Evolutionary conservation across 2,113 vertebrate species (phyloP), one percentile per base, ranked within the genome.

Genomic region (Pachyramphus minor): DNA sequence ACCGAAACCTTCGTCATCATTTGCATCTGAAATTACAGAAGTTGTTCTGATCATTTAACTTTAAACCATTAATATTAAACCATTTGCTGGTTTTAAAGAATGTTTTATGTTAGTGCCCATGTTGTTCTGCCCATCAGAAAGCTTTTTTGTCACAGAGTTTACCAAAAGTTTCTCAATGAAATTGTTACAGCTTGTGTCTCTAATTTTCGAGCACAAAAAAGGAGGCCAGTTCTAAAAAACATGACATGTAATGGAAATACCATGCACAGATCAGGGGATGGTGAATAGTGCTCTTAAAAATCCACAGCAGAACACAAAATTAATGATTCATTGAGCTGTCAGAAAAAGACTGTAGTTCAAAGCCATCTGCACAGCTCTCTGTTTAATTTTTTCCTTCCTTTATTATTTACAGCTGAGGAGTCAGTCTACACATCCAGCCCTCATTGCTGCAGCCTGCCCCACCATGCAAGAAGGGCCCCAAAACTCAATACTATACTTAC

Each of bases 1-100:
- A 91, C 98, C 98, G 68, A 99, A 98, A 90, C 98, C 98, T 97
- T 98, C 97, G 45, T 97, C 98, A 90, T 98, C 98, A 79, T 98
- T 98, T 27, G 98, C 98, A 97, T 99, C 99, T 99, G 98, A 18
- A 97, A 98, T 91, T 89, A 67, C 35, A 96, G 96, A 74, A 96
- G 30, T 66, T 4, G 11, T 56, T 91, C 45, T 52, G 64, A 71
- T 93, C n/a, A 95, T 31, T 85, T 93, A 73, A 77, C 18, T 74
- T 45, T 47, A 47, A 47, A 47, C 45, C 45, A 47, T 47, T 47
- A 47, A 22, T 21, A 47, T 22, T 47, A 47, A 11, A 47, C 45
- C 0, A 1, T 30, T 49, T 24, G 12, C 59, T 88, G 33, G 7
- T 56, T 91, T 68, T 68, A 88, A 76, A 59, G 8, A 39, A 58